phyloP scores from a whole-genome alignment of 2,113 vertebrate genomes.

The Mustela lutreola region DNA sequence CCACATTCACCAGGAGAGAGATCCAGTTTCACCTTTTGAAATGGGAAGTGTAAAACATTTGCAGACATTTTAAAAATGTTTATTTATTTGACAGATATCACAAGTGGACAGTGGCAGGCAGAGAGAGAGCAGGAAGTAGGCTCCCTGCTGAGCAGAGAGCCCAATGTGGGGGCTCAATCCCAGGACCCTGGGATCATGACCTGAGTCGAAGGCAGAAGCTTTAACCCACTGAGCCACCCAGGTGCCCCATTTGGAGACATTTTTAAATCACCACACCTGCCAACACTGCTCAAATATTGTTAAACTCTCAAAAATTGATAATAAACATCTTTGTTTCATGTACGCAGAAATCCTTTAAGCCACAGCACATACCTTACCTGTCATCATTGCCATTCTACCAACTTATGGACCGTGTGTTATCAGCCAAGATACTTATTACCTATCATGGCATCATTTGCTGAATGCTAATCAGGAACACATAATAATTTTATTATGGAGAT shows the following conservation, averaged over 20 bases:
- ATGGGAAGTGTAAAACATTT: neutral
- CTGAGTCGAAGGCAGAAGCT: no score
- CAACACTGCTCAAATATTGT: neutral
- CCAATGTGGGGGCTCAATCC: no score
- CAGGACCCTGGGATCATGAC: no score
- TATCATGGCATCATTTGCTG: neutral
- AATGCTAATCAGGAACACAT: neutral
- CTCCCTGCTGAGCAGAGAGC: no score
- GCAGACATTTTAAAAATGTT: neutral
- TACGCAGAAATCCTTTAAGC: neutral
- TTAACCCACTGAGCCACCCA: no score
- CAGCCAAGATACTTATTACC: neutral
- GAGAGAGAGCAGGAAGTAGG: no score
- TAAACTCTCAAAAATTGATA: neutral
- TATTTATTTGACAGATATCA: no score
- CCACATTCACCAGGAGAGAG: neutral
- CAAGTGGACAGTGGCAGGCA: no score
- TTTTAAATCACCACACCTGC: neutral
- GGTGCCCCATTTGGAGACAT: no score
- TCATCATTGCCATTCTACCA: neutral
- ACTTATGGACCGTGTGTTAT: neutral
- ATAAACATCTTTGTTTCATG: neutral
- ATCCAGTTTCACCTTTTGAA: neutral
- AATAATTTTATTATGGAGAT: neutral
- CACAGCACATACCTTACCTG: neutral